These are phyloP conservation scores for Drosophila auraria DNA, from an alignment of 1,140 invertebrate species.

Conservation along the genomic window DNA sequence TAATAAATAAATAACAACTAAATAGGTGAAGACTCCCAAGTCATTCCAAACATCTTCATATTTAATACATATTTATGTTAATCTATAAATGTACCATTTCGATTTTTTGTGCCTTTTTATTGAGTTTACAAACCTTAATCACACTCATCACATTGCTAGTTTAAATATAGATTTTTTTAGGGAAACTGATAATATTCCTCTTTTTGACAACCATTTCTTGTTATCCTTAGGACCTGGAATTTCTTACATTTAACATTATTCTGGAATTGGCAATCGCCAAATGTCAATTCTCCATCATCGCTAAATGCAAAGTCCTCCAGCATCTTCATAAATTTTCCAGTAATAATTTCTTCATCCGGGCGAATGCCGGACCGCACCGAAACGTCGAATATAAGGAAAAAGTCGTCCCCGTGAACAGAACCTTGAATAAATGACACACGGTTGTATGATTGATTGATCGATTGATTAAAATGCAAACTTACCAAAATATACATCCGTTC, in stretches of 20 bases:
- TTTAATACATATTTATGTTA: no score
- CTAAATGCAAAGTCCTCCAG: slow-evolving; percentile 42
- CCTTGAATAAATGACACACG: slow-evolving; percentile 20
- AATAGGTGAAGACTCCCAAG: no score
- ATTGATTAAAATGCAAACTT: not conserved
- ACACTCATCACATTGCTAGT: slow-evolving; percentile 26
- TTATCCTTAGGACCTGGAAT: slow-evolving; percentile 23
- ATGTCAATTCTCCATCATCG: slow-evolving; percentile 10
- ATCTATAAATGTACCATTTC: no score
- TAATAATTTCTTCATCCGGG: slow-evolving; percentile 48
- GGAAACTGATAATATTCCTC: slow-evolving; percentile 26
- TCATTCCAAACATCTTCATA: no score
- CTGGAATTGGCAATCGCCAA: slow-evolving; percentile 24
- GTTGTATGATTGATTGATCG: not conserved
- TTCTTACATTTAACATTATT: slow-evolving; percentile 29
- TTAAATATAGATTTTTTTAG: not conserved
- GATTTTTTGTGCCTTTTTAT: slow-evolving; percentile 6
- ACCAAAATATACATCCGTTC: slow-evolving; percentile 58
- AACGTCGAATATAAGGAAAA: slow-evolving; percentile 55
- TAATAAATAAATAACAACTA: not conserved
- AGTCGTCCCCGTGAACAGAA: slow-evolving; percentile 67
- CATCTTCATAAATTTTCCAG: slow-evolving; percentile 58
- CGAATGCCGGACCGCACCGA: not conserved
- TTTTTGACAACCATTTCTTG: slow-evolving; percentile 21
- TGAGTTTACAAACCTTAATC: slow-evolving; percentile 1